Percentiles rank a stretch among this genome's conserved stretches.
Conservation (phyloP, 2,888 invertebrate genomes). For the Drosophila austrosaltans region DNA sequence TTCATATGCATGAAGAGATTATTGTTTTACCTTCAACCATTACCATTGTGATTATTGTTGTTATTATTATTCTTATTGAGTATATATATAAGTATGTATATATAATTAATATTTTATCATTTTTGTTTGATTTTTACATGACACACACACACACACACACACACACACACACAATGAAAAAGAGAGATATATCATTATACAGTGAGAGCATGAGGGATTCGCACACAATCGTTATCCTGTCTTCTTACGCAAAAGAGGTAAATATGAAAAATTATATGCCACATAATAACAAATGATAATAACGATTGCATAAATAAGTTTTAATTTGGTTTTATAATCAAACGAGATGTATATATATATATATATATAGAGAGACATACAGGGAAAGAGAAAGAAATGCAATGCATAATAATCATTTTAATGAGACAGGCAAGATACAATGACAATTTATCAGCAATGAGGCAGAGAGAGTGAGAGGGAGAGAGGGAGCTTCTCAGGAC, state of each 20-base stretch:
- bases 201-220: not conserved
- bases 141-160: slow-evolving; percentile 30
- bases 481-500: slow-evolving; percentile 15
- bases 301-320: slow-evolving; percentile 73
- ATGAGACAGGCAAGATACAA: slow-evolving; percentile 56
- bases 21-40: slow-evolving; percentile 31
- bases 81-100: slow-evolving; percentile 32
- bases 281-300: slow-evolving; percentile 54
- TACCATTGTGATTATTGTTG: slow-evolving; percentile 3
- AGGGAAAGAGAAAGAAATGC: slow-evolving; percentile 43
- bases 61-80: slow-evolving; percentile 38
- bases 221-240: slow-evolving; percentile 24
- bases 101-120: slow-evolving; percentile 47
- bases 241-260: slow-evolving; percentile 48
- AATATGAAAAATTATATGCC: slow-evolving; percentile 65
- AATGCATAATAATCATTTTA: slow-evolving; percentile 74
- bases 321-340: slow-evolving; percentile 74
- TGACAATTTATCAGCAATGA: slow-evolving; percentile 59
- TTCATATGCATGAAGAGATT: slow-evolving; percentile 55
- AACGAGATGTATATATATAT: slow-evolving; percentile 5
- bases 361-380: not conserved
- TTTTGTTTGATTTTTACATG: slow-evolving; percentile 58
- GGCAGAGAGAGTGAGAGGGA: no score
- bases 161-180: slow-evolving; percentile 4
- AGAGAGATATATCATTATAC: not conserved